Evolutionary conservation across 2,888 invertebrate genomes (phyloP), one percentile per base, ranked within the genome.

Genomic region (Eutolmus rufibarbis): DNA sequence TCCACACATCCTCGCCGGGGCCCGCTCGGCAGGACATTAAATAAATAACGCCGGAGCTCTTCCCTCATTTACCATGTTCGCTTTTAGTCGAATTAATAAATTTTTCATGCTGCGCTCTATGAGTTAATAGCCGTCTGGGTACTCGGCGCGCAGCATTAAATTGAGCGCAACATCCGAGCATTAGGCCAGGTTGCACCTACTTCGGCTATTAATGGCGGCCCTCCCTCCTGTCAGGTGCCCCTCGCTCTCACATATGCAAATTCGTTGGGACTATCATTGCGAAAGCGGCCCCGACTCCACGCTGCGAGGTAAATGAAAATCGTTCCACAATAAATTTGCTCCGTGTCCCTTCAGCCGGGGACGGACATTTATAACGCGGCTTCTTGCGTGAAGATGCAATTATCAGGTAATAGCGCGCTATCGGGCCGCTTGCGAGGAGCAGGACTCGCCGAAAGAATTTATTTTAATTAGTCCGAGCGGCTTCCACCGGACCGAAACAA

Each of bases 271-370:
- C 85, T 85, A 85, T 85, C 74, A 85, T 85, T 85, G 85, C 85
- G 46, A 84, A 74, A 84, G 74, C 43, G 40, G 43, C 43, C 43
- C 23, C 28, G 74, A 74, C 85, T 37, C 28, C 86, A 86, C 46
- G 86, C 86, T 78, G 86, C 40, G 86, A 78, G 56, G 37, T 86
- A 86, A 86, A 86, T 86, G 86, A 86, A 86, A 86, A 86, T 86
- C 78, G 76, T 86, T 86, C 78, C 57, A 23, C 78, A 78, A 86
- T 86, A 86, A 86, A 86, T 86, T 86, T 78, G 43, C 85, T 85
- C 74, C 74, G 74, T 85, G 85, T 74, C 74, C 85, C 43, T 85
- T 85, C 85, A 74, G 34, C 43, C 85, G 31, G 46, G 28, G 74
- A 85, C 85, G 46, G 85, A 46, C 74, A 85, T 85, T 85, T 85